Evolutionary conservation across 2,888 invertebrate species (phyloP), one percentile per base, ranked within the genome.

Genomic region (Amphimallon solstitiale): DNA sequence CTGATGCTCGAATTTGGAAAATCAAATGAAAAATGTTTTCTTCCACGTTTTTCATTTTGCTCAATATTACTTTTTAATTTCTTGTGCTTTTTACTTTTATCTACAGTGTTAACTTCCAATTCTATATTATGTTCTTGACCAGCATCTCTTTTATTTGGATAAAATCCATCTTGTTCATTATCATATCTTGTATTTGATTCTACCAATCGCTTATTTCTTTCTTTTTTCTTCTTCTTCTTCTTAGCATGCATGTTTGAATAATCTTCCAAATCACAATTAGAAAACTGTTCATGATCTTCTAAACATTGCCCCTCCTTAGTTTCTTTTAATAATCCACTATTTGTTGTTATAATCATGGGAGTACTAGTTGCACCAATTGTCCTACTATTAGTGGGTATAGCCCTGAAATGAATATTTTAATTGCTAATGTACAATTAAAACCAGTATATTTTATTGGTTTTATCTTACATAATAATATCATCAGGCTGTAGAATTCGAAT

Each of bases 401-500:
- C 56, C 2, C 56, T 59, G 43, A 9, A 59, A 59, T 9, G 15
- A 3, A 14, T 15, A 17, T 17, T 35, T 35, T 15, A 3, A 10
- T 14, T 35, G 7, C 4, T n/a, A 9, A 19, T 19, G n/a, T 12
- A 29, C 43, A n/a, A 17, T 2, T 17, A 12, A n/a, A 43, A 40
- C 1, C n/a, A 9, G 9, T 7, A 21, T 21, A 17, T 21, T 23
- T 21, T 40, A 52, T 14, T 17, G 34, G 7, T 9, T 5, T 34
- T 67, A 59, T 60, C 68, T 66, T 74, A 76, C 76, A 70, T 66
- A 21, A 77, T 66, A 49, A 71, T 56, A 52, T 76, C 75, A 38
- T 73, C 73, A 60, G 70, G 70, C 10, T 75, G 69, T 19, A 78
- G 59, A n/a, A 76, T 63, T n/a, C 74, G 74, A 14, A 80, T 73